Percentiles rank a stretch among this genome's conserved stretches.
These are phyloP conservation scores for Zonitis immaculata DNA, from an alignment of 2,888 invertebrate genomes.

Conservation along the genomic window DNA sequence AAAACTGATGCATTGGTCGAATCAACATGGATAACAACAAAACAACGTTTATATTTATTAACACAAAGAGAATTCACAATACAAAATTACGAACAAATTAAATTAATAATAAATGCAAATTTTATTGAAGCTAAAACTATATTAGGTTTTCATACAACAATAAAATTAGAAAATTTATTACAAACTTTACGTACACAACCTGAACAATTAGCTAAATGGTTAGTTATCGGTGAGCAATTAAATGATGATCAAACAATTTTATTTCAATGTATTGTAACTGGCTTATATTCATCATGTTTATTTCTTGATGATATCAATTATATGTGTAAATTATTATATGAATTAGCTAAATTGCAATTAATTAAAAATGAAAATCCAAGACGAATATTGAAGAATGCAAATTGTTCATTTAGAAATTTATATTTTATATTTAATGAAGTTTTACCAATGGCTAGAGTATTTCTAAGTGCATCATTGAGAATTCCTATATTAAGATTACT, in stretches of 20 bases:
- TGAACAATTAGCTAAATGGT: conserved; percentile 63
- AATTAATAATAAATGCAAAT: conserved; percentile 56
- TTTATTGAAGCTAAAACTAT: conserved; percentile 81
- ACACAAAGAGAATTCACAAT: conserved; percentile 71
- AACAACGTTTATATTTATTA: conserved; percentile 74
- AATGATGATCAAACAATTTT: conserved; percentile 44
- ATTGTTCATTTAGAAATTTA: conserved; percentile 80
- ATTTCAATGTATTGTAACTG: conserved; percentile 57
- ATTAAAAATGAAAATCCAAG: conserved; percentile 65
- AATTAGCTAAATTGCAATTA: conserved; percentile 69
- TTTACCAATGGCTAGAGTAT: conserved; percentile 85
- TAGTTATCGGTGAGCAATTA: conserved; percentile 63
- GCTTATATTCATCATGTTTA: conserved; percentile 69
- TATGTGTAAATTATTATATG: conserved; percentile 59
- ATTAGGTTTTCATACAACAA: conserved; percentile 70
- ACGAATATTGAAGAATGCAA: conserved; percentile 74
- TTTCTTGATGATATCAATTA: conserved; percentile 70
- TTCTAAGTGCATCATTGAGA: conserved; percentile 87
- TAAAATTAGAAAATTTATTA: conserved; percentile 66
- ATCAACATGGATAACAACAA: conserved; percentile 82
- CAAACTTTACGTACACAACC: conserved; percentile 65
- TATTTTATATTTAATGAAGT: conserved; percentile 88
- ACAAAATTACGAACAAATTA: conserved; percentile 66
- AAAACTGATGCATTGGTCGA: conserved; percentile 60
- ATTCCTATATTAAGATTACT: conserved; percentile 87